Evolutionary conservation across 2,113 vertebrate species (phyloP).

Genomic region (Antennarius striatus): DNA sequence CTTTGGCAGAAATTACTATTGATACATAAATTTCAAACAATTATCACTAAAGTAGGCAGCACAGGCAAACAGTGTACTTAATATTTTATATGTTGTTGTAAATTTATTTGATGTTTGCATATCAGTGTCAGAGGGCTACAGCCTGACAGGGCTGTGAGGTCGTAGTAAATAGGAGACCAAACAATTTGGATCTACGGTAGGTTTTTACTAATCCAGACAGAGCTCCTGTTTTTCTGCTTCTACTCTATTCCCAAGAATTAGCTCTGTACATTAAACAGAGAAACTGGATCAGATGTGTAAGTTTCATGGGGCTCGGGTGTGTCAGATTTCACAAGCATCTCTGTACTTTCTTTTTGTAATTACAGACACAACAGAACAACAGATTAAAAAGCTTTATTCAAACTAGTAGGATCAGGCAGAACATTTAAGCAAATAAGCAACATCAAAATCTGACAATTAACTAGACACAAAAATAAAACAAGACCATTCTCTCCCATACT

Average conservation of each 20-base stretch:
- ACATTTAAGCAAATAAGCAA: slow-evolving; percentile 73
- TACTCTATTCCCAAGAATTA: slow-evolving; percentile 70
- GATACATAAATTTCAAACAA: not conserved
- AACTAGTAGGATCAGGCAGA: slow-evolving; percentile 76
- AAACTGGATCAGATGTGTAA: slow-evolving; percentile 68
- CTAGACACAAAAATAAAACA: slow-evolving; percentile 63
- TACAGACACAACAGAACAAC: slow-evolving; percentile 42
- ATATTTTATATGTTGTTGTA: too few species aligned
- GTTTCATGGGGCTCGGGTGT: slow-evolving; percentile 28
- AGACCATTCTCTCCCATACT: slow-evolving; percentile 68
- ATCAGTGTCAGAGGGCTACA: slow-evolving; percentile 29
- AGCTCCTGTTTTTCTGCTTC: slow-evolving; percentile 62
- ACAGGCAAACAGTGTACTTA: too few species aligned
- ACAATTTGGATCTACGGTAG: slow-evolving; percentile 41
- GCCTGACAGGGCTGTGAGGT: slow-evolving; percentile 40
- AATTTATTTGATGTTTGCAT: not conserved
- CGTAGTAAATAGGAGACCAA: slow-evolving; percentile 39
- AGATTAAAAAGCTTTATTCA: slow-evolving; percentile 80
- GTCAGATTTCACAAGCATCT: slow-evolving; percentile 42
- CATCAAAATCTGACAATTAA: slow-evolving; percentile 67
- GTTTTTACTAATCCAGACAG: slow-evolving; percentile 61
- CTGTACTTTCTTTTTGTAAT: slow-evolving; percentile 36
- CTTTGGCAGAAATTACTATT: not conserved
- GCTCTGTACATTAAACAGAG: slow-evolving; percentile 43
- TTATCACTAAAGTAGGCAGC: too few species aligned